These are phyloP conservation scores for Drosophila varians DNA, from an alignment of 1,140 invertebrate species.

Conservation along the genomic window DNA sequence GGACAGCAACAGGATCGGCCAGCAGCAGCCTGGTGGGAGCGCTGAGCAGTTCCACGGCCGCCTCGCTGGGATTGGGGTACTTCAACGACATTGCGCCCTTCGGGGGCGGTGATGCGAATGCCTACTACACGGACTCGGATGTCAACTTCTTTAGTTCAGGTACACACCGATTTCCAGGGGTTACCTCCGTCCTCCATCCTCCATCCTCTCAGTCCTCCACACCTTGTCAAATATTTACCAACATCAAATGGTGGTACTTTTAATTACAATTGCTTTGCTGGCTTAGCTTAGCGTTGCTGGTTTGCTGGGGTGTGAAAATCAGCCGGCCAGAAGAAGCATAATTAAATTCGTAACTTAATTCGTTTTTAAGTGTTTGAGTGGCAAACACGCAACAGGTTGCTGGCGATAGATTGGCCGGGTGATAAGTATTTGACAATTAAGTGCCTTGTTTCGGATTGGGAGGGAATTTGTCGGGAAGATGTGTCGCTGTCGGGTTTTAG, in stretches of 20 bases:
- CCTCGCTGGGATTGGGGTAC: constrained; percentile 73
- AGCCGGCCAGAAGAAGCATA: constrained; percentile 60
- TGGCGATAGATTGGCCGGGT: background rate
- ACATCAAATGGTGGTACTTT: constrained; percentile 69
- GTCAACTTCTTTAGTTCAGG: constrained; percentile 82
- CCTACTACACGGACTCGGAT: constrained; percentile 79
- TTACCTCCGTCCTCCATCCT: background rate
- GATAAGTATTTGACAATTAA: constrained; percentile 60
- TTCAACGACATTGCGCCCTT: constrained; percentile 77
- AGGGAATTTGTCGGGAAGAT: background rate
- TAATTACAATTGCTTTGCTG: constrained; percentile 58
- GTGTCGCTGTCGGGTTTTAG: background rate
- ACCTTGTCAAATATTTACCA: constrained; percentile 65
- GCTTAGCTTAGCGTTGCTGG: background rate
- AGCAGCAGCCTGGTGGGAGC: constrained; percentile 55
- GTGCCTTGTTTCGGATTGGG: constrained; percentile 23
- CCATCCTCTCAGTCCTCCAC: too few relatives aligned
- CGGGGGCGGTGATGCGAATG: constrained; percentile 63
- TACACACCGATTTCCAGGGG: constrained; percentile 42
- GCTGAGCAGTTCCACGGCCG: constrained; percentile 67
- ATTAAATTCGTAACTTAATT: constrained; percentile 75
- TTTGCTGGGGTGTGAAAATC: constrained; percentile 59
- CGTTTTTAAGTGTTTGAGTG: constrained; percentile 66
- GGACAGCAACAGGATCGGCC: constrained; percentile 8
- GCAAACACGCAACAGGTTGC: constrained; percentile 56